Conservation (phyloP, 2,888 invertebrate species). For the Heteropelma amictum region DNA sequence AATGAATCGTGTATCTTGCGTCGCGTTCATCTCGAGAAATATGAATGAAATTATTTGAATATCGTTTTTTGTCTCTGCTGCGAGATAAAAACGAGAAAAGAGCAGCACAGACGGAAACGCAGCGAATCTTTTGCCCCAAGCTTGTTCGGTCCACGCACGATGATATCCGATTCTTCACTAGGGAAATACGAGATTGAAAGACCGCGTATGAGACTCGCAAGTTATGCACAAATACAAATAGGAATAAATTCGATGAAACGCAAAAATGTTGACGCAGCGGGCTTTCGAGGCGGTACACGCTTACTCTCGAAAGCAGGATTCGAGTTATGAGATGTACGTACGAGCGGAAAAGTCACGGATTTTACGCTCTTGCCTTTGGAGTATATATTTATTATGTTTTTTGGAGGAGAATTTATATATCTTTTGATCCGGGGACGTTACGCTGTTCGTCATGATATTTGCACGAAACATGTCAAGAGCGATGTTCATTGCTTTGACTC, state of each 20-base stretch:
- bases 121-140: background rate
- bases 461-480: too few species aligned
- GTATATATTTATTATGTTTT: background rate
- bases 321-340: background rate
- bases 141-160: background rate
- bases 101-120: background rate
- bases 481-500: too few species aligned
- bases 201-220: background rate
- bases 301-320: slow-evolving; percentile 5
- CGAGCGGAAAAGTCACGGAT: background rate
- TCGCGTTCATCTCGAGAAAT: too few species aligned
- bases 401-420: background rate
- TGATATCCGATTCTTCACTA: slow-evolving; percentile 1
- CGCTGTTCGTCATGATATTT: too few species aligned
- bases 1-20: too few species aligned
- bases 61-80: too few species aligned
- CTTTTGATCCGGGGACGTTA: too few species aligned
- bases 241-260: background rate
- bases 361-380: background rate
- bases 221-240: slow-evolving; percentile 15
- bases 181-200: background rate
- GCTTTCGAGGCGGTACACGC: background rate
- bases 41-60: too few species aligned
- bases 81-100: background rate
- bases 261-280: slow-evolving; percentile 7